Percentiles rank a stretch among this genome's conserved stretches.
Evolutionary conservation across 2,888 invertebrate genomes (phyloP).

Genomic region (Tromatobia lineatoria): DNA sequence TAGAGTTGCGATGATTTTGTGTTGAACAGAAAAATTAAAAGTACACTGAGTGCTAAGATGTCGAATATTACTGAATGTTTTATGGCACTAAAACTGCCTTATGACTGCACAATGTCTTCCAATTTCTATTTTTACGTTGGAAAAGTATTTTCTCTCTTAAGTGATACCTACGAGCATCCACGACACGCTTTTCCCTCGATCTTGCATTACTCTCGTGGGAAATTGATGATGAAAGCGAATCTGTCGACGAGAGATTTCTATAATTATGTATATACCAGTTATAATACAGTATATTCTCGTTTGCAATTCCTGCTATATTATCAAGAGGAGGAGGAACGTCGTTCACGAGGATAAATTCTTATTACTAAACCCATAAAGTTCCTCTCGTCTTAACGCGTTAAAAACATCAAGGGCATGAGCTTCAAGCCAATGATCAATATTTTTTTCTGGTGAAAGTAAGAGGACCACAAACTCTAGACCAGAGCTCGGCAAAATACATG

Average conservation of each 20-base stretch:
- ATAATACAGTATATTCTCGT: slow-evolving; percentile 27
- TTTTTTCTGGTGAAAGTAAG: too few relatives aligned
- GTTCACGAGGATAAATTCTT: neutral
- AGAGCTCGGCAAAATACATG: too few relatives aligned
- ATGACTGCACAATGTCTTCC: neutral
- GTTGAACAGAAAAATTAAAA: neutral
- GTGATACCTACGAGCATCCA: slow-evolving; percentile 22
- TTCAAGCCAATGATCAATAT: too few relatives aligned
- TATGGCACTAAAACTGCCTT: slow-evolving; percentile 6
- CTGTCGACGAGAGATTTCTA: slow-evolving; percentile 62
- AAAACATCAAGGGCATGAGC: too few relatives aligned
- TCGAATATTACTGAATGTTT: slow-evolving; percentile 9
- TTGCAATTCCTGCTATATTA: slow-evolving; percentile 28
- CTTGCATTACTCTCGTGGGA: slow-evolving; percentile 56
- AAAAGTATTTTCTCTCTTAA: slow-evolving; percentile 62
- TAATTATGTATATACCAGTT: slow-evolving; percentile 48
- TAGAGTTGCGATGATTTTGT: neutral
- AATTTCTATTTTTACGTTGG: slow-evolving; percentile 42
- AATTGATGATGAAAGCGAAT: slow-evolving; percentile 69
- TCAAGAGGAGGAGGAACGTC: neutral
- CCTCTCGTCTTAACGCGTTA: neutral
- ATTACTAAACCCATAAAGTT: neutral
- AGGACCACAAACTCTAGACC: too few relatives aligned
- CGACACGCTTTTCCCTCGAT: slow-evolving; percentile 62
- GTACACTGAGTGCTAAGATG: neutral